A percentile compares a stretch with the other conserved stretches of the same genome.
Conservation (phyloP, 2,113 vertebrate genomes). For the Phasianus colchicus region DNA sequence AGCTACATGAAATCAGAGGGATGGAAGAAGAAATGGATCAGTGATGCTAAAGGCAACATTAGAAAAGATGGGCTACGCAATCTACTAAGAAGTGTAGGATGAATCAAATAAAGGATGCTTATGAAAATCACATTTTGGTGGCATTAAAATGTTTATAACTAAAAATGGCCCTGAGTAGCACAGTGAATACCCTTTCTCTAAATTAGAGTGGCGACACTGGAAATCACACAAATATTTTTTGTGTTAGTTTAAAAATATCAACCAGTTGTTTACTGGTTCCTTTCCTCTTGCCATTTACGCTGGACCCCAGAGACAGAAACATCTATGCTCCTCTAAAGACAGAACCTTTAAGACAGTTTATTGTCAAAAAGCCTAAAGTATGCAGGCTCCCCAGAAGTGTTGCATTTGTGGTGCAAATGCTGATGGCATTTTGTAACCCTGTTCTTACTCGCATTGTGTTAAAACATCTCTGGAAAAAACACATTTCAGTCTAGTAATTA, state of each 20-base stretch:
- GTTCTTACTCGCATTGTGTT: neutral
- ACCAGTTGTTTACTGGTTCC: neutral
- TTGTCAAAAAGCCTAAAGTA: neutral
- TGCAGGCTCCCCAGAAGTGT: neutral
- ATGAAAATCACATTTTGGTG: neutral
- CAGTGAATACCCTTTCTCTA: neutral
- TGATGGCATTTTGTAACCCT: neutral
- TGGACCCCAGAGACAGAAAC: neutral
- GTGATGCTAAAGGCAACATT: neutral
- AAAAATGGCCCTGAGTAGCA: neutral
- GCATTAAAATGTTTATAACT: neutral
- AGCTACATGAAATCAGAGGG: conserved; percentile 4
- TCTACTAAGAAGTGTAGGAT: neutral
- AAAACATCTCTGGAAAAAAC: neutral
- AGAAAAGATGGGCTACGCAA: conserved; percentile 5
- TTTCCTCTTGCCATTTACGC: neutral
- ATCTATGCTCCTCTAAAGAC: neutral
- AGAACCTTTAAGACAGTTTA: neutral
- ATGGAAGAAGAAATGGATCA: neutral
- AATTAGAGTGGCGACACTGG: accelerated
- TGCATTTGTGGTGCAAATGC: neutral
- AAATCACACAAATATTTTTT: neutral
- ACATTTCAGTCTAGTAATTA: neutral
- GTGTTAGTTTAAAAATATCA: neutral
- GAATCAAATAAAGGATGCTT: neutral